Conservation (phyloP, 2,113 vertebrate species). For the Leuciscus idus region DNA sequence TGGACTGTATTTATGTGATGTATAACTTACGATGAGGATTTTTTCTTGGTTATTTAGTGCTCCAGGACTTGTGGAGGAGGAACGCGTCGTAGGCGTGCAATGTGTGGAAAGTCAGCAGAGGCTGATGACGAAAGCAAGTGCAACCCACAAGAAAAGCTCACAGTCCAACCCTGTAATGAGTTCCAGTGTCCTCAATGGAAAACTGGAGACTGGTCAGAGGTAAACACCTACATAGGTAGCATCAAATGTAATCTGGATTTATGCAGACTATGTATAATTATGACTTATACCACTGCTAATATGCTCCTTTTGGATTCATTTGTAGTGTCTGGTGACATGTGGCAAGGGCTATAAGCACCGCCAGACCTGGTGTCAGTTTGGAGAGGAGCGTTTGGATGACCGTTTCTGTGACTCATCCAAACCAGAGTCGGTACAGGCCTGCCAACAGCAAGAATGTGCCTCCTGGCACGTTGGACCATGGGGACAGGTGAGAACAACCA, state of each 20-base stretch:
- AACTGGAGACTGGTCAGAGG: slow-evolving; percentile 95
- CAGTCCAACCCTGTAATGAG: slow-evolving; percentile 87
- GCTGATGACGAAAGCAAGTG: slow-evolving; percentile 89
- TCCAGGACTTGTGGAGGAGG: slow-evolving; percentile 93
- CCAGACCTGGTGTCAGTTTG: slow-evolving; percentile 96
- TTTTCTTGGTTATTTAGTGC: slow-evolving; percentile 78
- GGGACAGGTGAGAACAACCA: slow-evolving; percentile 88
- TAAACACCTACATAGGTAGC: slow-evolving; percentile 59
- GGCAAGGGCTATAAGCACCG: slow-evolving; percentile 95
- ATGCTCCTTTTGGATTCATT: not conserved
- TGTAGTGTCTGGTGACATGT: slow-evolving; percentile 95
- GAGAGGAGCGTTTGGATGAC: slow-evolving; percentile 87
- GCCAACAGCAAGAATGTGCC: slow-evolving; percentile 95
- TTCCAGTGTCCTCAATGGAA: slow-evolving; percentile 93
- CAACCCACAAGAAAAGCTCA: slow-evolving; percentile 88
- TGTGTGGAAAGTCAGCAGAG: slow-evolving; percentile 85
- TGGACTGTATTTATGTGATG: not conserved
- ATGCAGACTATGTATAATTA: not conserved
- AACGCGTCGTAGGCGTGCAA: slow-evolving; percentile 83
- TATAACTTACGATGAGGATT: not conserved
- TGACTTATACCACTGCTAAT: not conserved
- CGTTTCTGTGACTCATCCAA: slow-evolving; percentile 85
- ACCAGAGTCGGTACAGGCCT: slow-evolving; percentile 85
- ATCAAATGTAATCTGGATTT: not conserved
- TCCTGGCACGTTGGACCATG: slow-evolving; percentile 97